phyloP scores from a whole-genome alignment of 2,888 invertebrate genomes.

The Lobophora halterata region DNA sequence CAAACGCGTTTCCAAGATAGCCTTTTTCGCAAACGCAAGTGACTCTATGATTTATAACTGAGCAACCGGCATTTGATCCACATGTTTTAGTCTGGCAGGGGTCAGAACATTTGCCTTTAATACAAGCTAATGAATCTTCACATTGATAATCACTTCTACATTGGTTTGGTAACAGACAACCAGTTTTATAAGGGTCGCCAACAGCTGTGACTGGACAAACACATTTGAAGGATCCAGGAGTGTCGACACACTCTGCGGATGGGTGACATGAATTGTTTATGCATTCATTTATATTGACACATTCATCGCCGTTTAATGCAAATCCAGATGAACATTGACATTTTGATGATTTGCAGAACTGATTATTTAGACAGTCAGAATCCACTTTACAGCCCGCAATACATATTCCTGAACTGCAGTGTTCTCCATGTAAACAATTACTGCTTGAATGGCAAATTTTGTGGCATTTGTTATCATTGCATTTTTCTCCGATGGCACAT shows the following conservation, averaged over 20 bases:
- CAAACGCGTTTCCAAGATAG: constrained; percentile 90
- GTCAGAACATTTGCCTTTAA: constrained; percentile 88
- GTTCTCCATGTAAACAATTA: constrained; percentile 94
- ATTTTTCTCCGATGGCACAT: constrained; percentile 93
- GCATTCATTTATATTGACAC: constrained; percentile 92
- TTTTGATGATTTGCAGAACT: constrained; percentile 87
- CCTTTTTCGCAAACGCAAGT: constrained; percentile 90
- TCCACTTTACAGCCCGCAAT: constrained; percentile 91
- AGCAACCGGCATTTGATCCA: constrained; percentile 89
- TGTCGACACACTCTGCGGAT: constrained; percentile 89
- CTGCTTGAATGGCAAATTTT: constrained; percentile 94
- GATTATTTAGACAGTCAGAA: constrained; percentile 88
- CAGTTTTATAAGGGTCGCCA: constrained; percentile 84
- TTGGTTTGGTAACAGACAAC: constrained; percentile 88
- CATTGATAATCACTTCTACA: constrained; percentile 89
- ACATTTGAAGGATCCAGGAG: constrained; percentile 90
- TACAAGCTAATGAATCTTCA: constrained; percentile 86
- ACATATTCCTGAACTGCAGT: constrained; percentile 91
- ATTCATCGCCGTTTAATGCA: constrained; percentile 86
- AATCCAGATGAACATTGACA: constrained; percentile 91
- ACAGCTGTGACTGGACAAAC: constrained; percentile 89
- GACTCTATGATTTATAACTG: constrained; percentile 85
- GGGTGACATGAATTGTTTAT: constrained; percentile 88
- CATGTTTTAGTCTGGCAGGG: constrained; percentile 88
- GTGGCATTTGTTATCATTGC: constrained; percentile 87